Evolutionary conservation across 2,113 vertebrate genomes (phyloP).

Genomic region (Cyanoliseus patagonus): DNA sequence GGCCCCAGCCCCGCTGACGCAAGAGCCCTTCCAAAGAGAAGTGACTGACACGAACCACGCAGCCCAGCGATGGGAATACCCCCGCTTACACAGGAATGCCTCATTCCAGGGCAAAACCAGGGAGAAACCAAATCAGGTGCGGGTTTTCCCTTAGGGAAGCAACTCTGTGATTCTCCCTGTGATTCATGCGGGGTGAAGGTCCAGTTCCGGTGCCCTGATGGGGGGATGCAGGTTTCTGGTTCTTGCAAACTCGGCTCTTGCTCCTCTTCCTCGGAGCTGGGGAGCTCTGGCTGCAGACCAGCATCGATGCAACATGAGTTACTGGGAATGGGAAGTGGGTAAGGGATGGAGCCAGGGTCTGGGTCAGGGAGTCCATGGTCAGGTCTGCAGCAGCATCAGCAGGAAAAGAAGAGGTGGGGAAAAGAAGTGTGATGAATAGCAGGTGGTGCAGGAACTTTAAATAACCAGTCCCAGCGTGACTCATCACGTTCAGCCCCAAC

Average conservation of each 20-base stretch:
- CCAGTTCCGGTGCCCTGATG: background rate
- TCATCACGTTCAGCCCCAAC: background rate
- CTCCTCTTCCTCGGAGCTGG: background rate
- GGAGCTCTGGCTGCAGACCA: background rate
- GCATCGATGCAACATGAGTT: rapidly evolving
- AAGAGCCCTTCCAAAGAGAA: background rate
- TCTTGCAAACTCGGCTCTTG: background rate
- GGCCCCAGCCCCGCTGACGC: background rate
- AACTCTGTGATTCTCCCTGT: too few relatives aligned
- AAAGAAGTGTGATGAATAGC: background rate
- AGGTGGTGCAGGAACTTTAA: background rate
- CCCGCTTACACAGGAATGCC: background rate
- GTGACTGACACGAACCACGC: rapidly evolving
- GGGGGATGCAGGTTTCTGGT: background rate
- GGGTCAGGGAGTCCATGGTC: background rate
- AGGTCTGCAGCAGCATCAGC: background rate
- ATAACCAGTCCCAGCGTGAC: background rate
- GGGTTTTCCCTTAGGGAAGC: background rate
- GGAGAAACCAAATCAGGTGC: rapidly evolving
- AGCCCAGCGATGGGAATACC: background rate
- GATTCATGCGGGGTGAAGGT: background rate
- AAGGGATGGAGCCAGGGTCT: background rate
- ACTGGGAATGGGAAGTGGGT: slow-evolving; percentile 30
- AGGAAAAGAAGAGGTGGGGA: background rate
- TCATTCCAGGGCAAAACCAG: background rate